Percentiles rank a stretch among this genome's conserved stretches.
These are phyloP conservation scores for Papilio demoleus DNA, from an alignment of 2,888 invertebrate genomes.

Conservation along the genomic window DNA sequence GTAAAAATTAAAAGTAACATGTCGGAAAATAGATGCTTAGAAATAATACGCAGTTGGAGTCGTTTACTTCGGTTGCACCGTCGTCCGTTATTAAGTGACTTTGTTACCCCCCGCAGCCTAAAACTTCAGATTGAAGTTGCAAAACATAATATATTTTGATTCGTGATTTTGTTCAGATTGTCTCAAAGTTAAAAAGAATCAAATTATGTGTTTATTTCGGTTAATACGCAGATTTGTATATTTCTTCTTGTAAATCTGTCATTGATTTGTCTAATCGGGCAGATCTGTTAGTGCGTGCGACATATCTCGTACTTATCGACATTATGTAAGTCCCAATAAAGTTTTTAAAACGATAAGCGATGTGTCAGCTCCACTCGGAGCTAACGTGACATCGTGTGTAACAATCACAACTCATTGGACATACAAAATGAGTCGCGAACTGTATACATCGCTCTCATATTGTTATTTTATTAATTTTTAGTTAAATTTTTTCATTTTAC, in stretches of 20 bases:
- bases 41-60: background rate
- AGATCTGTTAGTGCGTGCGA: constrained; percentile 6
- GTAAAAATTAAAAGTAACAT: background rate
- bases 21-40: background rate
- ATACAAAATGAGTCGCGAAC: constrained; percentile 10
- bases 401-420: background rate
- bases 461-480: background rate
- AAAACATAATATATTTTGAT: background rate
- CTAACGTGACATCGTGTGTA: background rate
- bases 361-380: constrained; percentile 5
- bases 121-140: background rate
- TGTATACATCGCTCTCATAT: background rate
- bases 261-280: background rate
- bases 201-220: too few relatives aligned
- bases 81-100: background rate
- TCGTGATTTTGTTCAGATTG: background rate
- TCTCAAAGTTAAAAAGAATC: too few relatives aligned
- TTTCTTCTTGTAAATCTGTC: background rate
- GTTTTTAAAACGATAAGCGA: constrained; percentile 27
- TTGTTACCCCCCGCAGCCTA: background rate
- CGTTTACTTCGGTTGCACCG: background rate
- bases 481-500: background rate
- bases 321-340: constrained; percentile 19
- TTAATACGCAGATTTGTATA: background rate
- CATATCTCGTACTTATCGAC: constrained; percentile 27